A percentile compares a stretch with the other conserved stretches of the same genome.
These are phyloP conservation scores for Parauchenoglanis punctatus DNA, from an alignment of 2,797 vertebrate genomes.

Conservation along the genomic window DNA sequence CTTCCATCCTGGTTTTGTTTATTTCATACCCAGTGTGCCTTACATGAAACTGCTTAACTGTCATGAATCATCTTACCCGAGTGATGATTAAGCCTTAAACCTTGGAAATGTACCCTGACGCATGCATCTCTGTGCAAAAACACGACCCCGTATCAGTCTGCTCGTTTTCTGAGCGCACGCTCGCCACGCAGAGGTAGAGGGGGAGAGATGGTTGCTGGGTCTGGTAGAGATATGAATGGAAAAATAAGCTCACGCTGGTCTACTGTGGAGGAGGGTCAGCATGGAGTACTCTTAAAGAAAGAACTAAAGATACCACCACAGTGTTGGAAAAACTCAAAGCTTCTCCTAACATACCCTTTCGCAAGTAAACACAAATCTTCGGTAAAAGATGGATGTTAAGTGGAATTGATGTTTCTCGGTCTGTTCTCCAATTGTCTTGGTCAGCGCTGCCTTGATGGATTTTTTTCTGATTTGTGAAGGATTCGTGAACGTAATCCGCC, in stretches of 20 bases:
- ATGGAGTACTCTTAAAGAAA: not conserved
- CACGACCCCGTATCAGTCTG: too few species aligned
- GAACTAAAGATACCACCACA: not conserved
- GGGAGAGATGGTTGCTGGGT: too few species aligned
- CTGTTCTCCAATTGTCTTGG: not conserved
- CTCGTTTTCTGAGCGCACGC: too few species aligned
- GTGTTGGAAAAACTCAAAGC: not conserved
- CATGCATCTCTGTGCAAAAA: too few species aligned
- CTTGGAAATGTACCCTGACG: too few species aligned
- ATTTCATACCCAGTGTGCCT: too few species aligned
- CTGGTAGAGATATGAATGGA: too few species aligned
- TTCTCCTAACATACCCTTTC: not conserved
- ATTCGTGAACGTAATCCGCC: not conserved
- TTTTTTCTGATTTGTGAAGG: not conserved
- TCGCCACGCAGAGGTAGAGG: too few species aligned
- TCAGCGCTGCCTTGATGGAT: not conserved
- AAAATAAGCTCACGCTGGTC: not conserved
- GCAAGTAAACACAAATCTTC: not conserved
- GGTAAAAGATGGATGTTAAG: not conserved
- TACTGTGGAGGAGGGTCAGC: not conserved
- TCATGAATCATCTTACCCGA: too few species aligned
- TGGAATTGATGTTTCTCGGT: not conserved
- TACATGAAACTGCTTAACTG: too few species aligned
- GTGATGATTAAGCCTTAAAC: too few species aligned
- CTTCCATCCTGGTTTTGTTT: too few species aligned